Evolutionary conservation across 2,888 invertebrate species (phyloP), one percentile per base, ranked within the genome.

Genomic region (Sphaerophoria rueppellii): DNA sequence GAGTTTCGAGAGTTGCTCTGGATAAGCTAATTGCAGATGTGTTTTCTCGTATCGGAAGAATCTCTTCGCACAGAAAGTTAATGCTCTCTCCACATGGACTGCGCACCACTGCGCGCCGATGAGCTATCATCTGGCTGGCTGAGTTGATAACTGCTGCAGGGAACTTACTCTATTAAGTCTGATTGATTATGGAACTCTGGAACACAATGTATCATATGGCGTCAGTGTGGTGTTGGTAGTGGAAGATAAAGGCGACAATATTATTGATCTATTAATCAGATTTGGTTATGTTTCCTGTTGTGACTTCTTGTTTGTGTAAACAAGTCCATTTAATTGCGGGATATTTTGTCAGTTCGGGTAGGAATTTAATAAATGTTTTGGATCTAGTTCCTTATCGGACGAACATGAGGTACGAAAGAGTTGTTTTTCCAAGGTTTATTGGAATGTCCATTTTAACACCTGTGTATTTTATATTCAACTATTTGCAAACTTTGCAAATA

Each of bases 11-110:
- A 50, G 34, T 37, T 55, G 63, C 35, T 52, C 52, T 48, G 79
- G 76, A 71, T 74, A 74, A 71, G 65, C 60, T 83, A 83, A 80
- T 79, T 83, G 73, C 73, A 65, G 78, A 73, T 82, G 78, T 57
- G 61, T 72, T 78, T 61, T 52, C 24, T 52, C 34, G 71, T 57
- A 46, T 60, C 54, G 61, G 72, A 6, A 60, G 34, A 24, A 69
- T 55, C 55, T 65, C 16, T 50, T 24, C 24, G 24, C 24, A 35
- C 40, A 55, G 54, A 71, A 57, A 67, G 40, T 54, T 54, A 40
- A 65, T 65, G 50, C 65, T 65, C 16, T 50, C 35, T 40, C 52
- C 40, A 63, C 63, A 46, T 61, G 46, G 43, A 34, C 40, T 12
- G 40, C 40, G 24, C 16, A 16, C 50, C 9, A 7, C 37, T 12